Percentiles rank a stretch among this genome's conserved stretches.
Conservation (phyloP, 1,140 invertebrate genomes). For the Caerostris darwini region DNA sequence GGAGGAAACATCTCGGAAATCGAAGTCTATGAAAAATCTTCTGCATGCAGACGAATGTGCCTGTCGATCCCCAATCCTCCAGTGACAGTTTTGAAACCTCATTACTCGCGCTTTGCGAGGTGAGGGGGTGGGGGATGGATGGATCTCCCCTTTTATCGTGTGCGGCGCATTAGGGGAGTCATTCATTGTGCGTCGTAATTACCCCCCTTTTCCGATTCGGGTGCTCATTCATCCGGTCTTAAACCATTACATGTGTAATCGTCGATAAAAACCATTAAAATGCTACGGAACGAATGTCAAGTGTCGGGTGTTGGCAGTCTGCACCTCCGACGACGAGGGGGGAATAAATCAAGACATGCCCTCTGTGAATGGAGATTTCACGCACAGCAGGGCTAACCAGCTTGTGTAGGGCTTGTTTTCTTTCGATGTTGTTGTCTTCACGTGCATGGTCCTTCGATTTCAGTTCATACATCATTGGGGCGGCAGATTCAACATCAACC, state of each 20-base stretch:
- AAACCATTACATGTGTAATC: constrained; percentile 64
- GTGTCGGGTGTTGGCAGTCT: background rate
- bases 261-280: constrained; percentile 68
- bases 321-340: background rate
- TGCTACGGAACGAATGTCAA: constrained; percentile 15
- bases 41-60: background rate
- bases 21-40: constrained; percentile 25
- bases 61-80: constrained; percentile 43
- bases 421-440: too few relatives aligned
- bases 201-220: constrained; percentile 51
- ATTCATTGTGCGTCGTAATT: constrained; percentile 59
- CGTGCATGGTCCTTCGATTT: too few relatives aligned
- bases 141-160: constrained; percentile 24
- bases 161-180: background rate
- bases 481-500: too few relatives aligned
- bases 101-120: constrained; percentile 24
- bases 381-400: too few relatives aligned
- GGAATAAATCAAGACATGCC: too few relatives aligned
- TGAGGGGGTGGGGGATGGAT: background rate
- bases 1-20: background rate
- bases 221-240: background rate
- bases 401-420: too few relatives aligned
- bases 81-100: constrained; percentile 60
- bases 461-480: too few relatives aligned
- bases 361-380: too few relatives aligned